These are phyloP conservation scores for Sarcophaga caerulescens DNA, from an alignment of 2,888 invertebrate genomes.

Conservation along the genomic window DNA sequence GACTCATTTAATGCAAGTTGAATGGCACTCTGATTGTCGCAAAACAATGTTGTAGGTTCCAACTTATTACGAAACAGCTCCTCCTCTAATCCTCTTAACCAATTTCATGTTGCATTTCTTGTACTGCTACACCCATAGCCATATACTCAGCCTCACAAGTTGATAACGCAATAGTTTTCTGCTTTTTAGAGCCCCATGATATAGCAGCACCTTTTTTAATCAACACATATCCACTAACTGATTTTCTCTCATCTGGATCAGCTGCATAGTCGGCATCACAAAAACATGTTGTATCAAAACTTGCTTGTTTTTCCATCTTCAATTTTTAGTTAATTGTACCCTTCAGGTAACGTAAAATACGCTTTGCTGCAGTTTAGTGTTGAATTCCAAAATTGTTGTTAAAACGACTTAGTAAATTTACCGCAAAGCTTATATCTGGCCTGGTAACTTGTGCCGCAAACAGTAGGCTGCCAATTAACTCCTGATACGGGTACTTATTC, in stretches of 20 bases:
- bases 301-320: neutral
- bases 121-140: slow-evolving; percentile 29
- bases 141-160: slow-evolving; percentile 36
- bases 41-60: neutral
- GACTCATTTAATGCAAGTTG: slow-evolving; percentile 35
- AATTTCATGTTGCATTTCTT: slow-evolving; percentile 23
- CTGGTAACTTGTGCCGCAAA: slow-evolving; percentile 18
- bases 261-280: slow-evolving; percentile 4
- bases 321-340: neutral
- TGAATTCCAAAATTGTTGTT: slow-evolving; percentile 13
- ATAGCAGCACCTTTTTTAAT: slow-evolving; percentile 21
- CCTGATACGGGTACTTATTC: slow-evolving; percentile 11
- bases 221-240: neutral
- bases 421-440: slow-evolving; percentile 33
- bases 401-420: slow-evolving; percentile 33
- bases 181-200: slow-evolving; percentile 11
- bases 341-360: slow-evolving; percentile 19
- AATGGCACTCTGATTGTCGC: slow-evolving; percentile 39
- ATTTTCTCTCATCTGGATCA: neutral
- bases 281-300: slow-evolving; percentile 13
- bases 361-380: slow-evolving; percentile 32
- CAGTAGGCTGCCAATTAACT: slow-evolving; percentile 27
- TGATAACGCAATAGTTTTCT: slow-evolving; percentile 2
- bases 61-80: neutral
- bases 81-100: slow-evolving; percentile 19